A percentile compares a stretch with the other conserved stretches of the same genome.
phyloP scores from a whole-genome alignment of 1,140 invertebrate genomes.

The Campodea augens region DNA sequence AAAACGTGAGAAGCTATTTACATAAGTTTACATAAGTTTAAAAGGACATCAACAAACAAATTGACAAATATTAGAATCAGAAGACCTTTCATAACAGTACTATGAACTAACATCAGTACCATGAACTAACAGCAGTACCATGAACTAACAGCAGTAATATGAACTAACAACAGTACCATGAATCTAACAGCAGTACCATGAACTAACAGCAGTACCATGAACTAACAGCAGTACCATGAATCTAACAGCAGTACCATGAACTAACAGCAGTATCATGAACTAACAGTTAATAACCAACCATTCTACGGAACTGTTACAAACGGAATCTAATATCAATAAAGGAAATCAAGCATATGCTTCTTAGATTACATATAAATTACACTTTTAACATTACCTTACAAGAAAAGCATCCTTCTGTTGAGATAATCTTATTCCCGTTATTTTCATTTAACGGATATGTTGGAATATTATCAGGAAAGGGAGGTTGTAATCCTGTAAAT shows the following conservation, averaged over 20 bases:
- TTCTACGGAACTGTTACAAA: not conserved
- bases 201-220: not conserved
- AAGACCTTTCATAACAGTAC: too few species aligned
- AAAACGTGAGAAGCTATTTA: too few species aligned
- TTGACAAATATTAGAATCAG: too few species aligned
- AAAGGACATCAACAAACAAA: too few species aligned
- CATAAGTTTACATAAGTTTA: too few species aligned
- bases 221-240: constrained; percentile 1
- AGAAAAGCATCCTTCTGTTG: constrained; percentile 74
- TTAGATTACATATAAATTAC: not conserved
- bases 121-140: too few species aligned
- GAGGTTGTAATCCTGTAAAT: too few species aligned
- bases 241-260: constrained; percentile 26
- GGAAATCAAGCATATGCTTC: not conserved
- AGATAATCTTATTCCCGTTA: constrained; percentile 59
- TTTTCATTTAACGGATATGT: too few species aligned
- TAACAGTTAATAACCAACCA: not conserved
- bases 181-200: not conserved
- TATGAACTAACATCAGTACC: too few species aligned
- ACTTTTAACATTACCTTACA: constrained; percentile 44
- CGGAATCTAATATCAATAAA: not conserved
- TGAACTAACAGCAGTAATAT: too few species aligned
- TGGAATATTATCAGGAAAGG: too few species aligned
- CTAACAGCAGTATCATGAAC: constrained; percentile 40
- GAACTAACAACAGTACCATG: constrained; percentile 2